phyloP scores from a whole-genome alignment of 2,113 vertebrate genomes.

The Lagenorhynchus albirostris region DNA sequence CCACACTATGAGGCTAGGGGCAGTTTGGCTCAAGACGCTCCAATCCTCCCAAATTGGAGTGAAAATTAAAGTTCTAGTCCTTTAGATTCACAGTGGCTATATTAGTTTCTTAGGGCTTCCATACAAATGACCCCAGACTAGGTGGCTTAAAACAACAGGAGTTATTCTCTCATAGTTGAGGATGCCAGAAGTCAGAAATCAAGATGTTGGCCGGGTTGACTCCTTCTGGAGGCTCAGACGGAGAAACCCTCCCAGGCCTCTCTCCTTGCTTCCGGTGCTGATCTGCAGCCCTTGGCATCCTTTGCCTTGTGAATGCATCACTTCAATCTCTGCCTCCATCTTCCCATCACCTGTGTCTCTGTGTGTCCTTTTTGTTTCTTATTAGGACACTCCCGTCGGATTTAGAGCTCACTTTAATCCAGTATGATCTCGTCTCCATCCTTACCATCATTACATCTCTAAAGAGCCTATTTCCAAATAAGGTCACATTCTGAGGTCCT shows the following conservation, averaged over 20 bases:
- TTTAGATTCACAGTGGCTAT: background rate
- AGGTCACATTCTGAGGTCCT: background rate
- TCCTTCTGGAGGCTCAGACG: background rate
- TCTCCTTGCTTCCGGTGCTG: background rate
- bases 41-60: background rate
- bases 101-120: background rate
- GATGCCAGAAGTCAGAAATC: background rate
- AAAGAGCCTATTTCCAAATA: background rate
- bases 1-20: background rate
- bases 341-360: background rate
- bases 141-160: background rate
- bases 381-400: background rate
- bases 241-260: background rate
- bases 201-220: background rate
- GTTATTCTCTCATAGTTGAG: background rate
- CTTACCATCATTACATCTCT: background rate
- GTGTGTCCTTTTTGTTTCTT: background rate
- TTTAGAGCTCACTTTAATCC: background rate
- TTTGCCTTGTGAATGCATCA: background rate
- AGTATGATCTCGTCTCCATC: background rate
- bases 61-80: background rate
- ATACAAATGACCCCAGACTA: background rate
- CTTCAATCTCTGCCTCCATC: background rate
- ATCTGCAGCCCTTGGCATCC: rapidly evolving
- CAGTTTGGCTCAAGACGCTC: background rate